These are phyloP conservation scores for Thelaira solivaga DNA, from an alignment of 2,888 invertebrate species.

Conservation along the genomic window DNA sequence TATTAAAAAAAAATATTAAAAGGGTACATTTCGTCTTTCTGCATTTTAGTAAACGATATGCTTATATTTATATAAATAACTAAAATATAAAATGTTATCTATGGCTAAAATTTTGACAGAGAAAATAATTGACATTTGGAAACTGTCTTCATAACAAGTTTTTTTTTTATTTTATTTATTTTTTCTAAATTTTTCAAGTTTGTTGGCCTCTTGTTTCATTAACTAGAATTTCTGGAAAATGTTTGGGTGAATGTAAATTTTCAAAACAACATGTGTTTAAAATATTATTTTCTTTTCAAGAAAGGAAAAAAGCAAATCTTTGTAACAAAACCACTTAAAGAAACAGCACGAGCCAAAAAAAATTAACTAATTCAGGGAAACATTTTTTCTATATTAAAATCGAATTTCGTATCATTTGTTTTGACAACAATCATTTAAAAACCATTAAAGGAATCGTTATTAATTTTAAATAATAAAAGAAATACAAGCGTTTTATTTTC, in stretches of 20 bases:
- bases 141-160: neutral
- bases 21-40: too few species aligned
- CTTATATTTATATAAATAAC: neutral
- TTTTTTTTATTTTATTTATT: too few species aligned
- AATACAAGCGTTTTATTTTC: too few species aligned
- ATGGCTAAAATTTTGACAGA: neutral
- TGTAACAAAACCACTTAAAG: slow-evolving; percentile 6
- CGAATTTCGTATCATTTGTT: neutral
- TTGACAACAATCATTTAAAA: too few species aligned
- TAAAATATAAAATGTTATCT: neutral
- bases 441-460: too few species aligned
- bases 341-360: slow-evolving; percentile 28
- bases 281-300: neutral
- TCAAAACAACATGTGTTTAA: slow-evolving; percentile 5
- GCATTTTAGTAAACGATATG: neutral
- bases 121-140: slow-evolving; percentile 16
- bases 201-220: too few species aligned
- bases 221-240: neutral
- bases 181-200: neutral
- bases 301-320: neutral
- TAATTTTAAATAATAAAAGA: too few species aligned
- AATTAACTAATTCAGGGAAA: neutral
- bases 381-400: neutral
- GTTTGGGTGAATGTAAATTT: too few species aligned
- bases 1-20: too few species aligned